phyloP scores from a whole-genome alignment of 2,888 invertebrate species.

The Sminthurinus aureus region DNA sequence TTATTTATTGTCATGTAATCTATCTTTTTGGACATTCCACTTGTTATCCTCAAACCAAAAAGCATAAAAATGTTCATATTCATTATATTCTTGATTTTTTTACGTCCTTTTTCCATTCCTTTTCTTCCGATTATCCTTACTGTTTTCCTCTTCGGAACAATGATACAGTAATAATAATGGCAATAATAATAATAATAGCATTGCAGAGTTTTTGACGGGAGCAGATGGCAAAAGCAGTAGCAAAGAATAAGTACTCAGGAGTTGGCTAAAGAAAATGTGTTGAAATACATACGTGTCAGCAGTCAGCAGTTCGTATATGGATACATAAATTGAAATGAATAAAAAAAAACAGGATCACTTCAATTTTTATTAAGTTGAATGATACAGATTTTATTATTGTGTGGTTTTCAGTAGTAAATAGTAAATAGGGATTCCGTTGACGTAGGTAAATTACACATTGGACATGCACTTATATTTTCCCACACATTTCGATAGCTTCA shows the following conservation, averaged over 20 bases:
- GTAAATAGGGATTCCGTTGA: constrained; percentile 10
- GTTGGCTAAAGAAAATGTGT: too few species aligned
- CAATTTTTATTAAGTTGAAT: not conserved
- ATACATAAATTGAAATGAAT: not conserved
- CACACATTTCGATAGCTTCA: not conserved
- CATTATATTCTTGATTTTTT: not conserved
- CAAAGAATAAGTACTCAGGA: not conserved
- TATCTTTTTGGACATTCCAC: not conserved
- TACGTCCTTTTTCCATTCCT: not conserved
- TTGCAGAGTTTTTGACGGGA: not conserved
- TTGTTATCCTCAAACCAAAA: not conserved
- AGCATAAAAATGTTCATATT: not conserved
- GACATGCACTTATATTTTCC: not conserved
- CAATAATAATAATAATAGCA: not conserved
- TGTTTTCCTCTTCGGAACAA: too few species aligned
- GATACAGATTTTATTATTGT: not conserved
- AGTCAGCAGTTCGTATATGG: not conserved
- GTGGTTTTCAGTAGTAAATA: not conserved
- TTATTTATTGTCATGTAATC: constrained; percentile 1
- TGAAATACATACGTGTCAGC: not conserved
- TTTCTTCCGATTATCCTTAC: too few species aligned
- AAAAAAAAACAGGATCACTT: not conserved
- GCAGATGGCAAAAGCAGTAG: not conserved
- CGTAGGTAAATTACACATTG: constrained; percentile 22
- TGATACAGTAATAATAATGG: too few species aligned